These are phyloP conservation scores for Napeogenes inachia DNA, from an alignment of 2,888 invertebrate genomes.

Conservation along the genomic window DNA sequence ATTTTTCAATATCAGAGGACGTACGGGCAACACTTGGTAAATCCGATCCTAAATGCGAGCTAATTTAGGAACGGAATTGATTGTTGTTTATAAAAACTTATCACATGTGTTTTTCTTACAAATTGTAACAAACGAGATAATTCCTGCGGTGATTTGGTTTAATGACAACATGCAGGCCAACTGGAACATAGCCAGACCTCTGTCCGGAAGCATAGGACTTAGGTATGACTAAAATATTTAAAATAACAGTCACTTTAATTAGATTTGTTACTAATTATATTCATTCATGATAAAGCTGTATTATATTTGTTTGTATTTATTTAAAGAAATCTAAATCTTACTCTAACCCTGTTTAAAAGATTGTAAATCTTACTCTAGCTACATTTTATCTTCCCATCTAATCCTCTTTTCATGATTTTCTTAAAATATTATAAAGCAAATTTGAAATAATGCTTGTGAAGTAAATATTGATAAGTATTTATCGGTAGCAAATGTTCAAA, in stretches of 20 bases:
- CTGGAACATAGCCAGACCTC: conserved; percentile 59
- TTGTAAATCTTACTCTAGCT: too few relatives aligned
- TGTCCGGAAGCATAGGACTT: conserved; percentile 50
- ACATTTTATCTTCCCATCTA: too few relatives aligned
- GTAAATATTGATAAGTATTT: neutral
- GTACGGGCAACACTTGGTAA: conserved; percentile 20
- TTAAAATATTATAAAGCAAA: too few relatives aligned
- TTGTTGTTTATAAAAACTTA: conserved; percentile 44
- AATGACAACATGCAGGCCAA: conserved; percentile 54
- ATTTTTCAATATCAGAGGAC: neutral
- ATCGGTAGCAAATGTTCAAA: neutral
- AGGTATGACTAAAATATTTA: neutral
- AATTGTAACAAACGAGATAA: conserved; percentile 50
- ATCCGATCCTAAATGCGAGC: conserved; percentile 19
- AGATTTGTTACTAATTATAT: too few relatives aligned
- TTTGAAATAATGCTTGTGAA: neutral
- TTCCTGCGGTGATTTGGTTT: conserved; percentile 53
- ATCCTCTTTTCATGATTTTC: too few relatives aligned
- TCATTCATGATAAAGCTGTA: too few relatives aligned
- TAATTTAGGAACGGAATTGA: conserved; percentile 38
- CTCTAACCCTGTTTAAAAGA: too few relatives aligned
- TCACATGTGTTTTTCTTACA: conserved; percentile 41
- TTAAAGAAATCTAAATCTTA: too few relatives aligned
- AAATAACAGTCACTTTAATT: too few relatives aligned
- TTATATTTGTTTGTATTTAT: too few relatives aligned